Percentiles rank a stretch among this genome's conserved stretches.
These are phyloP conservation scores for Caenorhabditis panamensis DNA, from an alignment of 2,888 invertebrate genomes.

Conservation along the genomic window DNA sequence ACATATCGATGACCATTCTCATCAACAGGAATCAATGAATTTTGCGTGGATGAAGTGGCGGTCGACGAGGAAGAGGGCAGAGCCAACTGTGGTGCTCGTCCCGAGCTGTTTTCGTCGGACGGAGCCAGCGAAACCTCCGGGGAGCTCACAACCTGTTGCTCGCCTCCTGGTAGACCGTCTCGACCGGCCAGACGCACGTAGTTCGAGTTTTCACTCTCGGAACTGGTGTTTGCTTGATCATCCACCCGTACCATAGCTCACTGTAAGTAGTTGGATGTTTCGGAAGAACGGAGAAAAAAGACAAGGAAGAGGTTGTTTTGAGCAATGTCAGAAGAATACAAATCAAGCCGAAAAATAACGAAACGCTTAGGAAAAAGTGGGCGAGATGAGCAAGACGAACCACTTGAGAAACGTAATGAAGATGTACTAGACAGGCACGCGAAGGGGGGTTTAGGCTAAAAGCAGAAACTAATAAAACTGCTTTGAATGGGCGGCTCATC, in stretches of 20 bases:
- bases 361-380: not conserved
- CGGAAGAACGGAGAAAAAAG: too few species aligned
- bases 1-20: slow-evolving; percentile 80
- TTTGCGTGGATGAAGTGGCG: slow-evolving; percentile 16
- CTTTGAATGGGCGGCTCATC: slow-evolving; percentile 21
- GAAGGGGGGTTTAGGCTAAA: not conserved
- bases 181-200: slow-evolving; percentile 28
- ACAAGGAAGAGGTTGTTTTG: too few species aligned
- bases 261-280: too few species aligned
- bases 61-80: slow-evolving; percentile 11
- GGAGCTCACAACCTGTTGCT: slow-evolving; percentile 34
- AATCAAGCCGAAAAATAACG: too few species aligned
- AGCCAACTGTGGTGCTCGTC: slow-evolving; percentile 23
- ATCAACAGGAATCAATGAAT: slow-evolving; percentile 64
- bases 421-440: slow-evolving; percentile 52
- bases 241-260: slow-evolving; percentile 44
- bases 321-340: too few species aligned
- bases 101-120: slow-evolving; percentile 13
- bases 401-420: slow-evolving; percentile 40
- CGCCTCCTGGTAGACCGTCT: slow-evolving; percentile 47
- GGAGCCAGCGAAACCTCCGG: slow-evolving; percentile 26
- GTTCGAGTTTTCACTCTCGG: not conserved
- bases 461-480: slow-evolving; percentile 29
- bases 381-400: slow-evolving; percentile 1
- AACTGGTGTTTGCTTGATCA: slow-evolving; percentile 7